These are phyloP conservation scores for Amphipoea oculea DNA, from an alignment of 2,888 invertebrate species.

Conservation along the genomic window DNA sequence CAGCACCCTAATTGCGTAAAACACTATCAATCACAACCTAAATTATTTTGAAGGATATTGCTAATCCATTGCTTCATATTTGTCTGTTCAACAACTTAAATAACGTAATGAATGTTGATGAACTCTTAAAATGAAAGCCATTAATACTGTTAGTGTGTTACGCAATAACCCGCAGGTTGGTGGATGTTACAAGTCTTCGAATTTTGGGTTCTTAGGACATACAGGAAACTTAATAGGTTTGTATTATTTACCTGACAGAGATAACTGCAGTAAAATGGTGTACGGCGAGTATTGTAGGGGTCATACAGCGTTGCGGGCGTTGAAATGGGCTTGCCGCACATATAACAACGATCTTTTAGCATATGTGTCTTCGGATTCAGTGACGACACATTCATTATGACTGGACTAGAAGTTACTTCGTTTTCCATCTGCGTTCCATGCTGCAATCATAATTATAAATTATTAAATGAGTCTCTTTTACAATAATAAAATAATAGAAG, in stretches of 20 bases:
- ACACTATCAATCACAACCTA: no score
- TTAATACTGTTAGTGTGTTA: no score
- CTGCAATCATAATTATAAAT: conserved; percentile 57
- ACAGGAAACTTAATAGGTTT: background rate
- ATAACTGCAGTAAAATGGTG: conserved; percentile 72
- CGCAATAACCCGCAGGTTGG: no score
- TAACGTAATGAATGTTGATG: no score
- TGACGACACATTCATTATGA: conserved; percentile 72
- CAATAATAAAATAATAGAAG: background rate
- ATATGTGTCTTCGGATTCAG: conserved; percentile 59
- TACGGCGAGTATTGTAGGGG: conserved; percentile 59
- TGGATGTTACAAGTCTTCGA: background rate
- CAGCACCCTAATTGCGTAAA: background rate
- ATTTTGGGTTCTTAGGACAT: background rate
- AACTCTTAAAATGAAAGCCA: no score
- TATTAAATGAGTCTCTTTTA: background rate
- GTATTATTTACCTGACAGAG: conserved; percentile 73
- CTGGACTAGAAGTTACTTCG: conserved; percentile 45
- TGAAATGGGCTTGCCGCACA: conserved; percentile 69
- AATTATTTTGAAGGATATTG: no score
- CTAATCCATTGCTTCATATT: no score
- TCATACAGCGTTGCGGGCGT: conserved; percentile 65
- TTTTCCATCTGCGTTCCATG: conserved; percentile 15
- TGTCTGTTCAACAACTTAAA: no score
- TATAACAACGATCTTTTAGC: conserved; percentile 62